Conservation (phyloP, 2,113 vertebrate genomes). For the Tenrec ecaudatus region DNA sequence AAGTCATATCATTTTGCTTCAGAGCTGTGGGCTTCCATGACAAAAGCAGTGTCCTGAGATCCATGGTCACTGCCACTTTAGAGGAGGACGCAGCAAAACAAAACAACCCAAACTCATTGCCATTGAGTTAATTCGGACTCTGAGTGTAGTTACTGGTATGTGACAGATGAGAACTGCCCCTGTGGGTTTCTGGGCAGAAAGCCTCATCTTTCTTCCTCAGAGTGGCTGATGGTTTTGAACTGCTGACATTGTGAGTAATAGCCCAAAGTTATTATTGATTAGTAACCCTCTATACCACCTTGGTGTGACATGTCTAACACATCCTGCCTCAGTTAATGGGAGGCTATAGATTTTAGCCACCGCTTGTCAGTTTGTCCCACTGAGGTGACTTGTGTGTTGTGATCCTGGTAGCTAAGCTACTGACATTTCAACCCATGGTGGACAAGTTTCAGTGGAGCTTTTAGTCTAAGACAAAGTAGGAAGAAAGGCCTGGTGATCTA, state of each 20-base stretch:
- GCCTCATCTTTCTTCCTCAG: too few relatives aligned
- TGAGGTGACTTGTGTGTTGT: neutral
- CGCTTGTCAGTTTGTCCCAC: neutral
- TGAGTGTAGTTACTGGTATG: too few relatives aligned
- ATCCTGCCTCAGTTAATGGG: neutral
- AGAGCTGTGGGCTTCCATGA: neutral
- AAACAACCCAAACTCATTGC: too few relatives aligned
- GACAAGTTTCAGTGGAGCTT: neutral
- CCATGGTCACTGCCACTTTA: neutral
- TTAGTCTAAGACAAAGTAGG: neutral
- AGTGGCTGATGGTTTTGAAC: too few relatives aligned
- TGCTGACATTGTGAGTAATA: too few relatives aligned
- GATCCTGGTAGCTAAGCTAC: neutral
- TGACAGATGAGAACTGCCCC: too few relatives aligned
- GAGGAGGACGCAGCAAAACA: neutral
- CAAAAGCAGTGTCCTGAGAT: neutral
- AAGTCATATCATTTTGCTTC: slow-evolving; percentile 7
- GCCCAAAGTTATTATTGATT: too few relatives aligned
- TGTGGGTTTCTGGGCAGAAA: too few relatives aligned
- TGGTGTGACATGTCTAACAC: neutral
- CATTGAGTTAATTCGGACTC: too few relatives aligned
- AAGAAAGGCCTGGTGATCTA: neutral
- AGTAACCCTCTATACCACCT: too few relatives aligned
- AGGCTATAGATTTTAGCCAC: neutral
- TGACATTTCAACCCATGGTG: neutral